A percentile compares a stretch with the other conserved stretches of the same genome.
Evolutionary conservation across 2,113 vertebrate species (phyloP).

Genomic region (Azemiops feae): DNA sequence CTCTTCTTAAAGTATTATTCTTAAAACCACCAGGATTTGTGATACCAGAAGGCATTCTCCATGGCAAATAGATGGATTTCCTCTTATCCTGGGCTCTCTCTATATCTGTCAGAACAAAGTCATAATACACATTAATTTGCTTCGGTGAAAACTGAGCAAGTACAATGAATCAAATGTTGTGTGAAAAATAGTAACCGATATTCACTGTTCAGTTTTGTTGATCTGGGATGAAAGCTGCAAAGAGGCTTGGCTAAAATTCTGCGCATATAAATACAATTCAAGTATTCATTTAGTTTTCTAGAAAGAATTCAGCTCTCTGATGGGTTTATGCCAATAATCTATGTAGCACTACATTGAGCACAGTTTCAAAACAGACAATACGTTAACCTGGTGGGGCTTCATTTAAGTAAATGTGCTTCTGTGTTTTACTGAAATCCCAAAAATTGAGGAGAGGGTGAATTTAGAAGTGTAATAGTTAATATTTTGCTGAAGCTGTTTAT

Average conservation of each 20-base stretch:
- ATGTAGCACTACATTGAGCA: conserved; percentile 1
- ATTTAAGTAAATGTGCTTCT: background rate
- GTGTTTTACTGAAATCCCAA: background rate
- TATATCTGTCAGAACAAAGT: background rate
- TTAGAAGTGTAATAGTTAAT: conserved; percentile 22
- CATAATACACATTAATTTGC: background rate
- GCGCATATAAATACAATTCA: background rate
- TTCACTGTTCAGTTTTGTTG: background rate
- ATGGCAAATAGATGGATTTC: background rate
- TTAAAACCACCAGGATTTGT: background rate
- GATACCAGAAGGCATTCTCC: too few species aligned
- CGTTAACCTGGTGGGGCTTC: background rate
- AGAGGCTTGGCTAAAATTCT: background rate
- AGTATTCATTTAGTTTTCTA: background rate
- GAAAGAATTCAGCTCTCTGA: background rate
- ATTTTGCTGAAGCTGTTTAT: conserved; percentile 20
- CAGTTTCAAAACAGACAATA: background rate
- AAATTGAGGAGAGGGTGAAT: background rate
- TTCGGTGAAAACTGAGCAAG: background rate
- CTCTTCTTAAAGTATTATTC: background rate
- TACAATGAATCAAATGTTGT: background rate
- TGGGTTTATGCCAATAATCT: background rate
- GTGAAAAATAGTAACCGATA: background rate
- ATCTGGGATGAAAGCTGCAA: background rate
- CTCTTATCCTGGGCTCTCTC: background rate